Percentiles rank a stretch among this genome's conserved stretches.
Evolutionary conservation across 64 coral and sea anemone genomes (phyloP).

Genomic region (Montipora foliosa): DNA sequence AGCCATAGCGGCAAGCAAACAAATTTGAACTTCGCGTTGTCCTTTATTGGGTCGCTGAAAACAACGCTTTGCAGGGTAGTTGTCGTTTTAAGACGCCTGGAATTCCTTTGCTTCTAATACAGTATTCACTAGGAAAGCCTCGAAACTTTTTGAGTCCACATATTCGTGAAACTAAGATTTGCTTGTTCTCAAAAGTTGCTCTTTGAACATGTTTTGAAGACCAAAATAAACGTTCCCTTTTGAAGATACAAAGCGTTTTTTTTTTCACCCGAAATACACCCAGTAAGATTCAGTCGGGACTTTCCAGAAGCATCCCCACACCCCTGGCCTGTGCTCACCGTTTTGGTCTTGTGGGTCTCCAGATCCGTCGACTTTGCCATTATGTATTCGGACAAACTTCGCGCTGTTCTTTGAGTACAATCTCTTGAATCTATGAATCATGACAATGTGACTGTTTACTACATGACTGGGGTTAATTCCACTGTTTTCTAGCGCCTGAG

Average conservation of each 20-base stretch:
- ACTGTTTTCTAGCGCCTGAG: slow-evolving; percentile 32
- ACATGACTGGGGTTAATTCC: slow-evolving; percentile 38
- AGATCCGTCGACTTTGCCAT: background rate
- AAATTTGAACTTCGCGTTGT: background rate
- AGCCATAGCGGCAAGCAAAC: background rate
- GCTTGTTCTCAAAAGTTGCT: too few relatives aligned
- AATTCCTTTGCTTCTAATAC: background rate
- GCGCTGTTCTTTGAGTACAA: slow-evolving; percentile 40
- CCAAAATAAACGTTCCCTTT: too few relatives aligned
- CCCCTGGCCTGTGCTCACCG: background rate
- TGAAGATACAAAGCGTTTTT: too few relatives aligned
- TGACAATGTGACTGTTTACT: background rate
- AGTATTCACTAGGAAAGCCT: background rate
- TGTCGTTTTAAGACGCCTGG: background rate
- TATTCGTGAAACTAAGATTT: too few relatives aligned
- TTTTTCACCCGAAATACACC: too few relatives aligned
- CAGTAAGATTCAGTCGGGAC: too few relatives aligned
- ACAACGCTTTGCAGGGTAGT: background rate
- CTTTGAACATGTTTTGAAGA: too few relatives aligned
- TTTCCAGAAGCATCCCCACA: too few relatives aligned
- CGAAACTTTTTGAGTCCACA: too few relatives aligned
- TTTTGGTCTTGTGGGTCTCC: slow-evolving; percentile 13
- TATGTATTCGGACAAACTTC: background rate
- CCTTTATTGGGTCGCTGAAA: background rate
- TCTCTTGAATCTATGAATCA: slow-evolving; percentile 5